Evolutionary conservation across 2,797 vertebrate genomes (phyloP), one percentile per base, ranked within the genome.

Genomic region (Epinephelus awoara): DNA sequence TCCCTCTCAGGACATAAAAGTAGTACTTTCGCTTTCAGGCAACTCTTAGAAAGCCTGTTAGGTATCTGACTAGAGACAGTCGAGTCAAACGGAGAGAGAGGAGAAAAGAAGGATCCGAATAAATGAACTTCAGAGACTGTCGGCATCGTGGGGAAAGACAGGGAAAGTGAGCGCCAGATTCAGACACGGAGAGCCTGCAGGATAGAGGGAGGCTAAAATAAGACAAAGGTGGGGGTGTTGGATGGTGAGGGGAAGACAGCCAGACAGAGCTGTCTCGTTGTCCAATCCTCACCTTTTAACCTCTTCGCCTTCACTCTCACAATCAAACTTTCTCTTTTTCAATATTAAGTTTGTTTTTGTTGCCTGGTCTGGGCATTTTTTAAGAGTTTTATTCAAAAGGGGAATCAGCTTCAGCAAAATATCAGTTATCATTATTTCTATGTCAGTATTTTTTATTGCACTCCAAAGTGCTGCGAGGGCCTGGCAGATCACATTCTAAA

Each of bases 41-140:
- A 81, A 59, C 79, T 88, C 88, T 85, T 61, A 72, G 89, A 91
- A 86, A 83, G 79, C 77, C 81, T 80, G 90, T 88, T 90, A 90
- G 88, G 77, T 89, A 85, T 82, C 84, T 56, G 88, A 89, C 74
- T 69, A 10, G 68, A 92, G 89, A 89, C 89, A 84, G 83, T 38
- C 29, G 38, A 88, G 88, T 83, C 88, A 85, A 89, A 90, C 25
- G 14, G 58, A 72, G 62, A 72, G 73, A 78, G 69, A 27, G 72
- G 68, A 68, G 72, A 59, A 65, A 69, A 71, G 75, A 55, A 63
- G 77, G 79, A 86, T 89, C 56, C 59, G 23, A 84, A 88, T 89
- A 92, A 93, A 92, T 85, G 85, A 88, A 90, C 85, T 83, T 87
- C 89, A 91, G 78, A 88, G 75, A 55, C 72, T 29, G 40, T 54